Evolutionary conservation across 2,113 vertebrate species (phyloP).

Genomic region (Paradoxurus hermaphroditus): DNA sequence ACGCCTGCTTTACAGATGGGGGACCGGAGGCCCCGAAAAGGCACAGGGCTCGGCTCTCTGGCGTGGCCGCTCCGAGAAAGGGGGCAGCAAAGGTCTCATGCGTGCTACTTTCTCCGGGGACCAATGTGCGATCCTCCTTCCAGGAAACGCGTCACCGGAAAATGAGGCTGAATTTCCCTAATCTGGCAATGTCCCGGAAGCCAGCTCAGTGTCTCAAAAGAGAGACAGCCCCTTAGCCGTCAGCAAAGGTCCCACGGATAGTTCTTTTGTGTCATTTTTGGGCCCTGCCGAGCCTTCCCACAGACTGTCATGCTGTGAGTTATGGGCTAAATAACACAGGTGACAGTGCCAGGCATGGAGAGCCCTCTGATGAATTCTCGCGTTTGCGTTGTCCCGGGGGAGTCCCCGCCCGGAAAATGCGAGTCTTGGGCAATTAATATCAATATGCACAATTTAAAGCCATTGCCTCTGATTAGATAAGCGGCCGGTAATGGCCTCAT

Average conservation of each 20-base stretch:
- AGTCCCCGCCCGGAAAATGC: neutral
- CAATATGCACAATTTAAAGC: neutral
- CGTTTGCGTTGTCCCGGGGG: neutral
- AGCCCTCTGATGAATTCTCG: neutral
- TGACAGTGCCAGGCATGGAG: neutral
- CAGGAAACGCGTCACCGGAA: neutral
- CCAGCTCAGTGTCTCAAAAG: neutral
- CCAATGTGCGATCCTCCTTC: neutral
- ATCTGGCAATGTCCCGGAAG: neutral
- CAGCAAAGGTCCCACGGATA: neutral
- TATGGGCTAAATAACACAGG: neutral
- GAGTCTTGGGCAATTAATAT: slow-evolving; percentile 39
- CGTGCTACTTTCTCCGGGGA: neutral
- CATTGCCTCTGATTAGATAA: slow-evolving; percentile 54
- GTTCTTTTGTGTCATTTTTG: neutral
- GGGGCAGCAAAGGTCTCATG: neutral
- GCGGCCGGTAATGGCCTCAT: slow-evolving; percentile 41
- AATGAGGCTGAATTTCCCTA: neutral
- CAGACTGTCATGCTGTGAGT: neutral
- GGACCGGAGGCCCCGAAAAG: neutral
- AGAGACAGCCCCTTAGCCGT: neutral
- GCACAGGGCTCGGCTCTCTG: neutral
- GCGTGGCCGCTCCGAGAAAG: neutral
- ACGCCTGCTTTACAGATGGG: neutral
- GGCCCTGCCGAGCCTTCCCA: neutral